Conservation (phyloP, 2,888 invertebrate species). For the Drosophila pseudotalamancana region DNA sequence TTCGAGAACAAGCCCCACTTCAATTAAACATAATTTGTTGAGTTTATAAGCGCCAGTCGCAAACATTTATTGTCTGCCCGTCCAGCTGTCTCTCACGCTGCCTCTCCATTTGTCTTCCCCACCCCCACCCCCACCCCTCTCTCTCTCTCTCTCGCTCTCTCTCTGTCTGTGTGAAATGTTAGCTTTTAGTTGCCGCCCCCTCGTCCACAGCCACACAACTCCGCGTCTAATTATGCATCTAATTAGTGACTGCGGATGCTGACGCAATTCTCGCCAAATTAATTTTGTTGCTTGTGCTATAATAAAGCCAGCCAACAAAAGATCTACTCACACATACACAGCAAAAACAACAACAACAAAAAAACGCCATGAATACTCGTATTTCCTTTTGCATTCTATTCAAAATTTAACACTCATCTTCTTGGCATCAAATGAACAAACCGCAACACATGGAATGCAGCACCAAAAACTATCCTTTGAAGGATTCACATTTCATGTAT, state of each 20-base stretch:
- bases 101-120: no score
- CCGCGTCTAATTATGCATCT: slow-evolving; percentile 71
- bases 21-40: slow-evolving; percentile 56
- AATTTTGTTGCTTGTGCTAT: slow-evolving; percentile 53
- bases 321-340: slow-evolving; percentile 7
- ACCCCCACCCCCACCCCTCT: background rate
- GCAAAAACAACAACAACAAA: background rate
- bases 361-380: background rate
- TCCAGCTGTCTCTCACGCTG: no score
- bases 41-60: slow-evolving; percentile 44
- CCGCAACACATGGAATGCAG: slow-evolving; percentile 2
- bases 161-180: background rate
- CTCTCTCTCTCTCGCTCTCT: background rate
- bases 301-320: slow-evolving; percentile 55
- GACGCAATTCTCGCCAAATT: slow-evolving; percentile 59
- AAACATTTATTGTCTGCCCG: slow-evolving; percentile 26
- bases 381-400: slow-evolving; percentile 28
- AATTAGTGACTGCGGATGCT: slow-evolving; percentile 64
- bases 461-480: background rate
- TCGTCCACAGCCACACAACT: slow-evolving; percentile 1
- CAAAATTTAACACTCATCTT: slow-evolving; percentile 35
- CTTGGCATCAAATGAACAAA: slow-evolving; percentile 16
- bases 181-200: slow-evolving; percentile 10
- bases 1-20: slow-evolving; percentile 41
- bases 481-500: background rate